Base-by-base conservation (phyloP, 2,888 invertebrate species). In the Smittia aterrima region DNA sequence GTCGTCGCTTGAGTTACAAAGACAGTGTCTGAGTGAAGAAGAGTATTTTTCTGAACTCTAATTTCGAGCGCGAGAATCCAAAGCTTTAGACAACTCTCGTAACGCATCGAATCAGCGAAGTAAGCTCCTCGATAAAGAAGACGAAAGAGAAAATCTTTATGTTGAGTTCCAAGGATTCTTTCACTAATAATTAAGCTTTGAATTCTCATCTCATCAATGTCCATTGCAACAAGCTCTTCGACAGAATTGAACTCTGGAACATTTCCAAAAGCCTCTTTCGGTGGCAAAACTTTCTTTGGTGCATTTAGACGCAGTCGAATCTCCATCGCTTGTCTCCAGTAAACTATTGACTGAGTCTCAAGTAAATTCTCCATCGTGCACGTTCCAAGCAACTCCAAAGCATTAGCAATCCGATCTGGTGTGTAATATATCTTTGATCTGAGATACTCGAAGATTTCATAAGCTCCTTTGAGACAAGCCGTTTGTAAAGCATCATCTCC, bases 401-500 rank as follows among this genome's bases (percentile, higher is more conserved):
- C 93, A 84, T 95, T 92, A 0, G 95, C 93, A 73, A 91, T 82
- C 77, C 91, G 87, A 79, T 89, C 89, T 1, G 87, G 83, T 24
- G 86, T 79, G 82, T 92, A 94, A 67, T 81, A 80, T 76, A 88
- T 85, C 77, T 85, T 85, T 70, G 85, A 84, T 78, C 89, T 86
- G 73, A 95, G 85, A 82, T 91, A 88, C 76, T 89, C 87, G 79
- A 91, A 90, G 78, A 91, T 88, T 76, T 87, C 87, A 76, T 86
- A 86, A 0, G 92, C 90, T 70, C 92, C 92, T 81, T 92, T 92
- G 9, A 95, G 84, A 80, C 92, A 92, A 16, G 95, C 93, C 32
- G 92, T 93, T 79, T 93, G 92, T 78, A 96, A 83, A 32, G 95
- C 95, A 84, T 95, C 95, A 83, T 95, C 95, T 22, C 93, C 92